Evolutionary conservation across 2,888 invertebrate genomes (phyloP).

Genomic region (Diabrotica balteata): DNA sequence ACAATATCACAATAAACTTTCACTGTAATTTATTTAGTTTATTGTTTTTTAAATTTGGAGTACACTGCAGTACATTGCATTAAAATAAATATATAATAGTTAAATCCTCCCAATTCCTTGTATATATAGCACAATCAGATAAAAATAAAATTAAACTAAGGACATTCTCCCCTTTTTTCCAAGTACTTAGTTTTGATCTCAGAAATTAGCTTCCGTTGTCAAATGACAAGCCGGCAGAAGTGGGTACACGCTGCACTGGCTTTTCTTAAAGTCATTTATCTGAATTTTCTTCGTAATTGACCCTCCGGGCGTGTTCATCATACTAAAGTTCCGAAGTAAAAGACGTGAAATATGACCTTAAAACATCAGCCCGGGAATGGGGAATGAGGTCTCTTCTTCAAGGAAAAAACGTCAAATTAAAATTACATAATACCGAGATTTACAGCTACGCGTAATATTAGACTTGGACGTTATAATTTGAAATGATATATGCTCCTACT

Average conservation of each 20-base stretch:
- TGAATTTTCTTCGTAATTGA: constrained; percentile 33
- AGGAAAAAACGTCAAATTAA: constrained; percentile 18
- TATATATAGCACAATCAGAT: too few species aligned
- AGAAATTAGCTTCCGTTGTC: background rate
- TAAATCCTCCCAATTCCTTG: too few species aligned
- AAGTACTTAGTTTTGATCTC: background rate
- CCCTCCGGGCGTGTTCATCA: constrained; percentile 31
- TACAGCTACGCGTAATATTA: constrained; percentile 10
- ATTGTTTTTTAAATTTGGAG: too few species aligned
- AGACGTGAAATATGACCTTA: constrained; percentile 18
- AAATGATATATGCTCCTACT: too few species aligned
- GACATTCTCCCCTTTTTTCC: background rate
- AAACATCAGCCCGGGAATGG: constrained; percentile 16
- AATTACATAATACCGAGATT: constrained; percentile 19
- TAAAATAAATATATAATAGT: too few species aligned
- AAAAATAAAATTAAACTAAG: too few species aligned
- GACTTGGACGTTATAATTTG: too few species aligned
- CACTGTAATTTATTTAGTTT: too few species aligned
- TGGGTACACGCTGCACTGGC: constrained; percentile 6
- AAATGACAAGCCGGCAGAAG: background rate
- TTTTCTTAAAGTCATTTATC: constrained; percentile 30
- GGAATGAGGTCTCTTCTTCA: constrained; percentile 1
- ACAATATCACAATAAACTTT: too few species aligned
- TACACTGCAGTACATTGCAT: too few species aligned
- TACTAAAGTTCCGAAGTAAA: constrained; percentile 26